A percentile compares a stretch with the other conserved stretches of the same genome.
Conservation (phyloP, 2,888 invertebrate species). For the Nomada flava region DNA sequence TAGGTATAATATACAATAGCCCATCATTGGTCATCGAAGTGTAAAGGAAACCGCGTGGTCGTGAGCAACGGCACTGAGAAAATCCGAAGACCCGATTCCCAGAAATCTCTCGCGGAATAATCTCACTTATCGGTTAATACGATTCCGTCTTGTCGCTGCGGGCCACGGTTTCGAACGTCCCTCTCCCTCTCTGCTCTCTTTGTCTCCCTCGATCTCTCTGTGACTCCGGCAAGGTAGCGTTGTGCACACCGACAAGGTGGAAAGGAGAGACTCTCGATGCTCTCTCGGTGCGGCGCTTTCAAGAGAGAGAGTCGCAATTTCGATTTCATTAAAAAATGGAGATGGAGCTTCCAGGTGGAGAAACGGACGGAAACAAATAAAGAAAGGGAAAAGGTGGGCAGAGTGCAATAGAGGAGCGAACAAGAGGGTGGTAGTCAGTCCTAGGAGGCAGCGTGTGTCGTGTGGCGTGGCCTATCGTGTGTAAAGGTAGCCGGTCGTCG, state of each 20-base stretch:
- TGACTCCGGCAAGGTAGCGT: conserved; percentile 10
- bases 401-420: conserved; percentile 40
- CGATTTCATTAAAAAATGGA: conserved; percentile 77
- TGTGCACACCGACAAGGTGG: conserved; percentile 29
- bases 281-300: conserved; percentile 22
- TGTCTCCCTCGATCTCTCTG: neutral
- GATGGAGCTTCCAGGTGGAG: conserved; percentile 71
- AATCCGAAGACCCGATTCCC: conserved; percentile 46
- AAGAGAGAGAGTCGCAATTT: conserved; percentile 65
- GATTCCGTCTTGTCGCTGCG: conserved; percentile 63
- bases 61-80: conserved; percentile 18
- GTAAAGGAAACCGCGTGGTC: conserved; percentile 18
- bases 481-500: conserved; percentile 76
- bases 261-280: conserved; percentile 13
- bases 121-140: conserved; percentile 65
- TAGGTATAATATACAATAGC: neutral
- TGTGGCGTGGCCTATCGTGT: conserved; percentile 74
- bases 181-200: neutral
- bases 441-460: conserved; percentile 74
- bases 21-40: neutral
- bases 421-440: conserved; percentile 54
- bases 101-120: conserved; percentile 52
- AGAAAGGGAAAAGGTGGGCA: conserved; percentile 32
- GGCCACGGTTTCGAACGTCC: conserved; percentile 49
- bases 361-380: conserved; percentile 56